Percentiles rank a stretch among this genome's conserved stretches.
Conservation (phyloP, 1,140 invertebrate species). For the Temnothorax curvispinosus region DNA sequence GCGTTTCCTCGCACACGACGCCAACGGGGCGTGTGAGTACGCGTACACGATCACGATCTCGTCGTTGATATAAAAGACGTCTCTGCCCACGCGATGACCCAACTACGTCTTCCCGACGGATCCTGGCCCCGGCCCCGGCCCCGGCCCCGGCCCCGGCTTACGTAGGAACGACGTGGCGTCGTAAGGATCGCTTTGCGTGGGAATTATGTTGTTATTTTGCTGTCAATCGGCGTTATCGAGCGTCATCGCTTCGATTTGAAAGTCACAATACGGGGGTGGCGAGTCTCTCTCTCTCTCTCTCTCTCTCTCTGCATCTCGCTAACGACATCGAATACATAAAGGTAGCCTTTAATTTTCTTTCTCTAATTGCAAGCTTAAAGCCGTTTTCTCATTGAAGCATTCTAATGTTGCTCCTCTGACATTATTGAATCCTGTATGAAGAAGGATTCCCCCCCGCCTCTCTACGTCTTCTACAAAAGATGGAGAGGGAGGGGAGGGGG, state of each 20-base stretch:
- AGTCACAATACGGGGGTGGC: no score
- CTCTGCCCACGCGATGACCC: conserved; percentile 73
- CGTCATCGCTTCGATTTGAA: not conserved
- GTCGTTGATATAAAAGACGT: conserved; percentile 15
- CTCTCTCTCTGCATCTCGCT: not conserved
- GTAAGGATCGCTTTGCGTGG: conserved; percentile 9
- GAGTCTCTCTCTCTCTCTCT: no score
- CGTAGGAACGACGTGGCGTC: not conserved
- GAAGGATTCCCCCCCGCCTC: not conserved
- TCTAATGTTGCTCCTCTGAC: not conserved
- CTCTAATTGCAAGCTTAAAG: not conserved
- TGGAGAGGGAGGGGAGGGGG: no score
- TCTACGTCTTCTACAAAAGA: not conserved
- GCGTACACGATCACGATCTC: not conserved
- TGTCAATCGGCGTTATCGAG: conserved; percentile 23
- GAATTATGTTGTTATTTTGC: conserved; percentile 47
- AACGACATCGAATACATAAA: not conserved
- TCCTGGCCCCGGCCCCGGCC: not conserved
- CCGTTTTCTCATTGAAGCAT: not conserved
- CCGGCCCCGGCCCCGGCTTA: not conserved
- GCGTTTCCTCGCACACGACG: conserved; percentile 12
- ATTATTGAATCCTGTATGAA: not conserved
- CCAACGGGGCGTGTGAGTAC: not conserved
- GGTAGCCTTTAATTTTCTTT: not conserved
- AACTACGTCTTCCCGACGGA: conserved; percentile 44